phyloP scores from a whole-genome alignment of 1,140 invertebrate genomes.

The Gryllus bimaculatus region DNA sequence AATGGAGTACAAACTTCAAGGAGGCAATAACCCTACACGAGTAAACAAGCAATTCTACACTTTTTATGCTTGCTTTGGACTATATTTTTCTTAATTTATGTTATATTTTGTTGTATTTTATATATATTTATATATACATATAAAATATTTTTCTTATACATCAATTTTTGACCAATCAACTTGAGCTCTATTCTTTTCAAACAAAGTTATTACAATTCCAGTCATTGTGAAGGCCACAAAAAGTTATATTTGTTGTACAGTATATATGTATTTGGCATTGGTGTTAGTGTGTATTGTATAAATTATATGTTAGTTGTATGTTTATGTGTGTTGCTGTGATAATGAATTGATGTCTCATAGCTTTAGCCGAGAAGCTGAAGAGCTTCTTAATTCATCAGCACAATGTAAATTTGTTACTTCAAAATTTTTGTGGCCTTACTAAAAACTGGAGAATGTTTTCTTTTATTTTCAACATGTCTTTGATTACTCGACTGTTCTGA shows the following conservation, averaged over 20 bases:
- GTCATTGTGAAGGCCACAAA: background rate
- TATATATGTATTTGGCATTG: background rate
- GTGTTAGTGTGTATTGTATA: slow-evolving; percentile 1
- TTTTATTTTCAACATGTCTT: slow-evolving; percentile 5
- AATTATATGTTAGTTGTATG: slow-evolving; percentile 1
- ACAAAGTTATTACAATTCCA: background rate
- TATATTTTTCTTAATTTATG: slow-evolving; percentile 20
- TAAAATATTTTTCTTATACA: slow-evolving; percentile 15
- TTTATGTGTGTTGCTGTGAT: slow-evolving; percentile 4
- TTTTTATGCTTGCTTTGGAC: slow-evolving; percentile 25
- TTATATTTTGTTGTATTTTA: background rate
- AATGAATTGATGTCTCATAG: background rate
- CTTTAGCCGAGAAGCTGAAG: background rate
- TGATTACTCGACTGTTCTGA: slow-evolving; percentile 17
- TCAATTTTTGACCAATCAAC: slow-evolving; percentile 17
- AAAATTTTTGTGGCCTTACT: slow-evolving; percentile 19
- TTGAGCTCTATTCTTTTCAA: slow-evolving; percentile 22
- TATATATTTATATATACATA: slow-evolving; percentile 21
- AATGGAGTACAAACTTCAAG: slow-evolving; percentile 89
- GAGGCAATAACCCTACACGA: slow-evolving; percentile 72
- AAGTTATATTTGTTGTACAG: background rate
- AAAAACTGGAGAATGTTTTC: slow-evolving; percentile 13
- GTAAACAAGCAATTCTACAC: slow-evolving; percentile 40
- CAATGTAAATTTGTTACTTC: background rate
- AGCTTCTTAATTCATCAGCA: background rate